A percentile compares a stretch with the other conserved stretches of the same genome.
Conservation (phyloP, 2,113 vertebrate genomes). For the Larimichthys polyactis region DNA sequence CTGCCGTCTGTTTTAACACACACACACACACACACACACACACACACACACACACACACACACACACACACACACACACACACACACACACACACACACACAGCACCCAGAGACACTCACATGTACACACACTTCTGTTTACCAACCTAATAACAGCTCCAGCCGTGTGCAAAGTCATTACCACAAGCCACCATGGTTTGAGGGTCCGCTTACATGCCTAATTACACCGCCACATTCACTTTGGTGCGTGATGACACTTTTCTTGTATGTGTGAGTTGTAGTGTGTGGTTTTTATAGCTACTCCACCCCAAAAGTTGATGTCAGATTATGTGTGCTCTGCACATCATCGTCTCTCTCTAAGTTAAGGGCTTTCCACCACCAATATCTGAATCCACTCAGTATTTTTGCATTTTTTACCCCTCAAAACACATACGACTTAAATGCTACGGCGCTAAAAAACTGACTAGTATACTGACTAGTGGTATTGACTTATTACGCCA, state of each 20-base stretch:
- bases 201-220: slow-evolving; percentile 48
- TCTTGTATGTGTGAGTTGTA: neutral
- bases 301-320: neutral
- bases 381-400: neutral
- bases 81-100: too few relatives aligned
- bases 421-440: neutral
- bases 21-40: slow-evolving; percentile 2
- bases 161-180: slow-evolving; percentile 62
- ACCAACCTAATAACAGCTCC: slow-evolving; percentile 47
- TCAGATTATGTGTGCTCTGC: neutral
- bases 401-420: too few relatives aligned
- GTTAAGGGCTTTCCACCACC: neutral
- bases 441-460: neutral
- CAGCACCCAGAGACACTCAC: neutral
- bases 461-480: neutral
- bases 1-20: neutral
- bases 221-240: slow-evolving; percentile 56
- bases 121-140: slow-evolving; percentile 24
- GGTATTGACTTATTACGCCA: neutral
- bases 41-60: too few relatives aligned
- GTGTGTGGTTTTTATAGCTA: neutral
- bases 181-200: slow-evolving; percentile 46
- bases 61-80: neutral
- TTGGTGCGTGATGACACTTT: neutral
- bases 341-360: neutral